These are phyloP conservation scores for Callipepla californica DNA, from an alignment of 2,113 vertebrate species.

Conservation along the genomic window DNA sequence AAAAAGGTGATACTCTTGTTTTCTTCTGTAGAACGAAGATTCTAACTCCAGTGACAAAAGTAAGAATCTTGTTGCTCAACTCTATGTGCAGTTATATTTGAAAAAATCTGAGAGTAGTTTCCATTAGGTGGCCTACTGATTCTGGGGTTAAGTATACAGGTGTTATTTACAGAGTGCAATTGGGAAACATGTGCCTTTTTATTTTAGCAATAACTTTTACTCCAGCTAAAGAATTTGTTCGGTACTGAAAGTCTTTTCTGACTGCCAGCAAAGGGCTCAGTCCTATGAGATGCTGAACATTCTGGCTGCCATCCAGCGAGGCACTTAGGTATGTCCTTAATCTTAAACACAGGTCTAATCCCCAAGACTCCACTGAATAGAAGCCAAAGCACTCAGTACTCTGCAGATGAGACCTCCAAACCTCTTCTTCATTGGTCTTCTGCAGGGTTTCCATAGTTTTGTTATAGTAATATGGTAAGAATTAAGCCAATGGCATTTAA, in stretches of 20 bases:
- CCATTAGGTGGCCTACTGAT: not conserved
- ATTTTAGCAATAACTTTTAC: not conserved
- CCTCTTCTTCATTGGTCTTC: not conserved
- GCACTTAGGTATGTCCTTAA: not conserved
- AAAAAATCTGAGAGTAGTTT: not conserved
- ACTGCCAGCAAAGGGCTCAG: not conserved
- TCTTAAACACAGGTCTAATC: not conserved
- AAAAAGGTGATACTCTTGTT: not conserved
- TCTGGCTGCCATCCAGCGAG: not conserved
- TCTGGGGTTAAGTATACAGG: not conserved
- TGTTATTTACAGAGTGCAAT: not conserved
- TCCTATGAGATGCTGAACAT: not conserved
- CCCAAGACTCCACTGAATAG: not conserved
- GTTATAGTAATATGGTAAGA: constrained; percentile 75
- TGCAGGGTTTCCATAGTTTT: constrained; percentile 33
- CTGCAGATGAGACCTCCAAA: not conserved
- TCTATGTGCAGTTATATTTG: not conserved
- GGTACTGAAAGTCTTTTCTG: not conserved
- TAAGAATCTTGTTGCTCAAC: not conserved
- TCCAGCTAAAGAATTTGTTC: not conserved
- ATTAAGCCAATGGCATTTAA: constrained; percentile 70
- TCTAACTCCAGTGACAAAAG: not conserved
- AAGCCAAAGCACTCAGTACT: not conserved
- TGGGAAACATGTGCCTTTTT: not conserved
- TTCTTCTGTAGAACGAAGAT: not conserved